Percentiles rank a stretch among this genome's conserved stretches.
Evolutionary conservation across 2,113 vertebrate genomes (phyloP).

Genomic region (Scopus umbretta): DNA sequence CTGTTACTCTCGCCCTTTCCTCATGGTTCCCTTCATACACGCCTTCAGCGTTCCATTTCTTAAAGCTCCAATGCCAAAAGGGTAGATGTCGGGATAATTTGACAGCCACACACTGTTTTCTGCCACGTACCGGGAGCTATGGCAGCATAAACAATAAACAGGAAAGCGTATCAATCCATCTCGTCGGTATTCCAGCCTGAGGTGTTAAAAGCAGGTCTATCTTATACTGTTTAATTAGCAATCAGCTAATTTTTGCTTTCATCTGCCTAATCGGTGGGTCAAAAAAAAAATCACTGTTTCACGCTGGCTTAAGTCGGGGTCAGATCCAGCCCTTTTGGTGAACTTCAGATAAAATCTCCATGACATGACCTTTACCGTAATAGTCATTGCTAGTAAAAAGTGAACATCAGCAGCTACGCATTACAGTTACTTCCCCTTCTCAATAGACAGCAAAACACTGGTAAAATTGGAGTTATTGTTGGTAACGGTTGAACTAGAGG

Average conservation of each 20-base stretch:
- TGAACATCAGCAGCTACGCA: accelerated
- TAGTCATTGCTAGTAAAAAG: not conserved
- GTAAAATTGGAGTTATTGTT: not conserved
- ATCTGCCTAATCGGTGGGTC: not conserved
- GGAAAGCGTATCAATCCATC: no score
- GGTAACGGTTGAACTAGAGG: not conserved
- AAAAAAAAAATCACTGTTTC: not conserved
- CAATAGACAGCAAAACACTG: not conserved
- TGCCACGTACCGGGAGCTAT: not conserved
- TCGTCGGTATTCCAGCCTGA: accelerated
- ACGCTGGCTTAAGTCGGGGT: not conserved
- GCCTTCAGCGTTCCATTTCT: not conserved
- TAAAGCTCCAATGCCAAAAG: not conserved
- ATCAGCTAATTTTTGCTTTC: not conserved
- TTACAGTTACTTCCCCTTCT: not conserved
- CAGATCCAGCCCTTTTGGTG: not conserved
- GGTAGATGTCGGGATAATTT: not conserved
- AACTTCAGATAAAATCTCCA: not conserved
- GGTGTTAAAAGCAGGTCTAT: not conserved
- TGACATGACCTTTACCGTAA: not conserved
- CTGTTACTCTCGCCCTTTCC: accelerated
- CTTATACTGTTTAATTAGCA: not conserved
- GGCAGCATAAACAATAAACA: not conserved
- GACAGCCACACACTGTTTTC: not conserved
- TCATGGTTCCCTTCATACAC: not conserved